Conservation (phyloP, 2,888 invertebrate genomes). For the Bembecia ichneumoniformis region DNA sequence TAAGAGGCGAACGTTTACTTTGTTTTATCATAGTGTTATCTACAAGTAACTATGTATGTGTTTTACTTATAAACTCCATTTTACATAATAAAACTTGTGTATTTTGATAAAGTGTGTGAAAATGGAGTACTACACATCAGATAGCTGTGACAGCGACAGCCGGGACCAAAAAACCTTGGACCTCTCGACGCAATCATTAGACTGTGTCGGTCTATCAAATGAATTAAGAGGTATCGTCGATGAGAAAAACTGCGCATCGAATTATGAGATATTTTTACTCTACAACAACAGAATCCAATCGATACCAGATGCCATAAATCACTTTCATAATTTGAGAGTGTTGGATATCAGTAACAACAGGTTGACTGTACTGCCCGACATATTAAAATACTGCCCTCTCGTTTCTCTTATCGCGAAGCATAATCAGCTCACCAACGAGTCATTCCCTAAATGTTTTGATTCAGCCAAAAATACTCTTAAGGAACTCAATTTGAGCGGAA, state of each 20-base stretch:
- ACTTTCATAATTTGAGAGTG: conserved; percentile 81
- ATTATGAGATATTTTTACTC: conserved; percentile 82
- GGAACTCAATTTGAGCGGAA: conserved; percentile 96
- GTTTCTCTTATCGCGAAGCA: conserved; percentile 89
- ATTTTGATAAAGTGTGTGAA: conserved; percentile 14
- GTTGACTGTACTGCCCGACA: conserved; percentile 82
- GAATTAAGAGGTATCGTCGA: conserved; percentile 75
- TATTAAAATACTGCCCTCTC: conserved; percentile 81
- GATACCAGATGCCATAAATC: conserved; percentile 75
- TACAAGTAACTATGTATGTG: conserved; percentile 4
- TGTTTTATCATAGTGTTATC: conserved; percentile 5
- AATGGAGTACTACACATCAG: conserved; percentile 88
- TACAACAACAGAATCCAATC: conserved; percentile 87
- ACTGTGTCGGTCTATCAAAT: conserved; percentile 67
- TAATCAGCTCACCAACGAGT: conserved; percentile 85
- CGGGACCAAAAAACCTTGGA: conserved; percentile 81
- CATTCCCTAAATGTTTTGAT: conserved; percentile 89
- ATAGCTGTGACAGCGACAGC: conserved; percentile 85
- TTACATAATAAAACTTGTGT: conserved; percentile 7
- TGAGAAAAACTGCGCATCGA: conserved; percentile 70
- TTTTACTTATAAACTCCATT: conserved; percentile 5
- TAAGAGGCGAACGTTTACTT: conserved; percentile 9
- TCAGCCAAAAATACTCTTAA: conserved; percentile 75
- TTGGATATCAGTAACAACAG: conserved; percentile 92
- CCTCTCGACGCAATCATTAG: conserved; percentile 65